phyloP scores from a whole-genome alignment of 2,113 vertebrate species.

The Pongo pygmaeus region DNA sequence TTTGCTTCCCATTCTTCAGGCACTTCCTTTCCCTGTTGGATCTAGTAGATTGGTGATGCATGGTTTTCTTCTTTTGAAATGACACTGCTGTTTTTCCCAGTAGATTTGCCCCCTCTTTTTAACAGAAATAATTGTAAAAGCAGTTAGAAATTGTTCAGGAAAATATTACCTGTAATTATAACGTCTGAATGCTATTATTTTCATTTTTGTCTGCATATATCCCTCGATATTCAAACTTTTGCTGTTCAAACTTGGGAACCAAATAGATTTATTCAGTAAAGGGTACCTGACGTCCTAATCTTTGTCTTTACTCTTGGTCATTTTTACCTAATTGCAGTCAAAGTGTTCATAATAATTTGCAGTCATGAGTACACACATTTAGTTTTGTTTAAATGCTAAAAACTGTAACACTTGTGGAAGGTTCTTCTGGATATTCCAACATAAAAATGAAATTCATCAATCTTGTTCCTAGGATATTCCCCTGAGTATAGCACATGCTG shows the following conservation, averaged over 20 bases:
- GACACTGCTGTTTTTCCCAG: not conserved
- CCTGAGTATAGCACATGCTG: not conserved
- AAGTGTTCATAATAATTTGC: not conserved
- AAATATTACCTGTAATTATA: constrained; percentile 3
- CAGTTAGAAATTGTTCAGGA: not conserved
- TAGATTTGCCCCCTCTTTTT: not conserved
- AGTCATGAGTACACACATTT: not conserved
- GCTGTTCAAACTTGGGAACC: not conserved
- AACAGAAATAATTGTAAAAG: not conserved
- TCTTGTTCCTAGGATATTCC: not conserved
- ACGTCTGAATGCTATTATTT: not conserved
- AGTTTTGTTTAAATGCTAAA: constrained; percentile 32
- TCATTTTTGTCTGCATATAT: not conserved
- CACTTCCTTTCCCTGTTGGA: not conserved
- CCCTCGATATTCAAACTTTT: not conserved
- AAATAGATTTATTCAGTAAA: not conserved
- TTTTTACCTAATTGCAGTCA: not conserved
- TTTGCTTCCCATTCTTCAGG: not conserved
- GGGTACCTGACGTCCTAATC: not conserved
- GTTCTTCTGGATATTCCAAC: not conserved
- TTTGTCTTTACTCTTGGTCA: not conserved
- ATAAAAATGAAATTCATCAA: not conserved
- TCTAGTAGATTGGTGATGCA: not conserved
- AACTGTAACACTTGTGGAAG: not conserved
- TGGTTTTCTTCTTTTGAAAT: not conserved